Base-by-base conservation (phyloP, 2,797 vertebrate genomes). In the Pteropus rufus region DNA sequence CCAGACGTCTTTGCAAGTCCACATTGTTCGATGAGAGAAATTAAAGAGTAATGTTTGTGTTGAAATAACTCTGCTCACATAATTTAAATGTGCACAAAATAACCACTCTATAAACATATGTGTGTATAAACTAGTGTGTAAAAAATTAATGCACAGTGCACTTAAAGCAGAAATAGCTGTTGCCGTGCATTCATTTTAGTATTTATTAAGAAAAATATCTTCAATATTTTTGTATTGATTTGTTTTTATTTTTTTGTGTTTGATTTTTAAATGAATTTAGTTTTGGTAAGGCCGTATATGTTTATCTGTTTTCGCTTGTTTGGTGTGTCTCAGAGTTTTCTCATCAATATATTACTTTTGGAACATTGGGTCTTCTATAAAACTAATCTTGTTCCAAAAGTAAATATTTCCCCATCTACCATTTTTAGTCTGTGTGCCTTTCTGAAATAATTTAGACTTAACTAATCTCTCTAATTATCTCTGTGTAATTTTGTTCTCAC, bases 261-360 rank as follows among this genome's bases (percentile, higher is more conserved):
- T 98, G 67, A 89, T 88, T 98, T 98, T 93, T 86, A 62, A 98
- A 95, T 41, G 93, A 76, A n/a, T 29, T 97, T 93, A 76, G 36
- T 29, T 97, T 98, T 80, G 67, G 56, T 80, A 26, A 60, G 41
- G 7, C 56, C 90, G 26, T 81, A 0, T 94, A 58, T 98, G 89
- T 97, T 97, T 76, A 65, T 94, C 96, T 97, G 76, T 91, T 97
- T 95, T 94, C 95, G 95, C 91, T 52, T 84, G 44, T 87, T 98
- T 96, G 97, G 89, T 97, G 89, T 93, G 80, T 31, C 72, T 98
- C 92, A 83, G 5, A 97, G 96, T 84, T 95, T 2, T 94, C 60
- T 54, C 75, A 44, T 97, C 97, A 36, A 26, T 81, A n/a, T 97
- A 93, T 79, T 95, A 85, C 58, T 97, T 94, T 92, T 67, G 64